phyloP scores from a whole-genome alignment of 2,113 vertebrate genomes.

The Chaetops frenatus region DNA sequence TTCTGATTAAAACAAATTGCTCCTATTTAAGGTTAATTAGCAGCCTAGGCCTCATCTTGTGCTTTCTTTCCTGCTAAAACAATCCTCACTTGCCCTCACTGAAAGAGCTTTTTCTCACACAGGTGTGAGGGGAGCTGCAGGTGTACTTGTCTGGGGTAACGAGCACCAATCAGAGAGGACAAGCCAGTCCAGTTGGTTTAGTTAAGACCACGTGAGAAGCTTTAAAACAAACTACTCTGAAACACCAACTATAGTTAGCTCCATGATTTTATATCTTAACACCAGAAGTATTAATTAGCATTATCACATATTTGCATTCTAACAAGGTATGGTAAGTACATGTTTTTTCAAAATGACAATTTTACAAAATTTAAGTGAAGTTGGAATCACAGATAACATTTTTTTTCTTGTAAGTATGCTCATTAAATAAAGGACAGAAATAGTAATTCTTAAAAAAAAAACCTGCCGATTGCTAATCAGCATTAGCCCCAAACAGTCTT shows the following conservation, averaged over 20 bases:
- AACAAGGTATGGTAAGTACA: neutral
- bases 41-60: neutral
- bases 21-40: neutral
- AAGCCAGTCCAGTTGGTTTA: neutral
- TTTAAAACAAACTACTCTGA: neutral
- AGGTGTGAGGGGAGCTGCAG: neutral
- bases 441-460: neutral
- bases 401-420: neutral
- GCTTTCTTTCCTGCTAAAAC: neutral
- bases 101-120: neutral
- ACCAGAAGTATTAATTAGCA: neutral
- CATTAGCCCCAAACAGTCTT: neutral
- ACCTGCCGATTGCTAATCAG: neutral
- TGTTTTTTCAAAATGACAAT: neutral
- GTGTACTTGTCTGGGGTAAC: rapidly evolving
- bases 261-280: neutral
- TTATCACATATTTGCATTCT: neutral
- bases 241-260: neutral
- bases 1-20: neutral
- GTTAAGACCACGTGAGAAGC: neutral
- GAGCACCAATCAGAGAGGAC: neutral
- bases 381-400: neutral
- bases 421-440: neutral
- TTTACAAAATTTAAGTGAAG: neutral
- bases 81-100: neutral